A percentile compares a stretch with the other conserved stretches of the same genome.
These are phyloP conservation scores for Drosophila fungiperda DNA, from an alignment of 2,888 invertebrate genomes.

Conservation along the genomic window DNA sequence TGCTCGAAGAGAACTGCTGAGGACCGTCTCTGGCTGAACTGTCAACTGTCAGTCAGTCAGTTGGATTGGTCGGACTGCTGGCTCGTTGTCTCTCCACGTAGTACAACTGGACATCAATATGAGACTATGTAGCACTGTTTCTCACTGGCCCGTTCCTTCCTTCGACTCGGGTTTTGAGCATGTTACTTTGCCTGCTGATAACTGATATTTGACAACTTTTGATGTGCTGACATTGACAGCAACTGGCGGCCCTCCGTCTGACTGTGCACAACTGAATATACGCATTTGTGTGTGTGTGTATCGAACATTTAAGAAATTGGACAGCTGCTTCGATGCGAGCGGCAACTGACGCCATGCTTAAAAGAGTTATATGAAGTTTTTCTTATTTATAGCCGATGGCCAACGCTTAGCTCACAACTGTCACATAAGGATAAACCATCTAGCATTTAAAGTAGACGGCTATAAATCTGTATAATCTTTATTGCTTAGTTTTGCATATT, in stretches of 20 bases:
- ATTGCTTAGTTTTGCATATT: conserved; percentile 21
- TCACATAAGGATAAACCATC: conserved; percentile 48
- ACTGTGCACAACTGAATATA: conserved; percentile 29
- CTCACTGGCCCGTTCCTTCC: conserved; percentile 2
- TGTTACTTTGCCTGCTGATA: conserved; percentile 77
- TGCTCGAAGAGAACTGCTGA: conserved; percentile 19
- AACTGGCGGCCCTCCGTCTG: conserved; percentile 66
- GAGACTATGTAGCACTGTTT: conserved; percentile 47
- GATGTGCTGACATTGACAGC: conserved; percentile 79
- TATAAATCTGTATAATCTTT: conserved; percentile 56
- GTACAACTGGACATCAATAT: conserved; percentile 69
- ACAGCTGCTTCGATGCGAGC: conserved; percentile 64
- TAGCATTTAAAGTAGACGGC: conserved; percentile 33
- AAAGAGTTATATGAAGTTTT: conserved; percentile 45
- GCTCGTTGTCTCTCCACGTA: conserved; percentile 14
- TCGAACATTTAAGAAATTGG: conserved; percentile 72
- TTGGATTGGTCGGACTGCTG: conserved; percentile 43
- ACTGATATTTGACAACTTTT: conserved; percentile 81
- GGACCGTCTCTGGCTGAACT: conserved; percentile 63
- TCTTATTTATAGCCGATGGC: conserved; percentile 50
- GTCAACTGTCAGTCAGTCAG: conserved; percentile 80
- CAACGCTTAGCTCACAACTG: conserved; percentile 51
- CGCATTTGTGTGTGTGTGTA: conserved; percentile 16
- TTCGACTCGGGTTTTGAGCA: conserved; percentile 51
- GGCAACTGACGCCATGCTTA: conserved; percentile 47